A percentile compares a stretch with the other conserved stretches of the same genome.
These are phyloP conservation scores for Pheosia tremula DNA, from an alignment of 2,888 invertebrate species.

Conservation along the genomic window DNA sequence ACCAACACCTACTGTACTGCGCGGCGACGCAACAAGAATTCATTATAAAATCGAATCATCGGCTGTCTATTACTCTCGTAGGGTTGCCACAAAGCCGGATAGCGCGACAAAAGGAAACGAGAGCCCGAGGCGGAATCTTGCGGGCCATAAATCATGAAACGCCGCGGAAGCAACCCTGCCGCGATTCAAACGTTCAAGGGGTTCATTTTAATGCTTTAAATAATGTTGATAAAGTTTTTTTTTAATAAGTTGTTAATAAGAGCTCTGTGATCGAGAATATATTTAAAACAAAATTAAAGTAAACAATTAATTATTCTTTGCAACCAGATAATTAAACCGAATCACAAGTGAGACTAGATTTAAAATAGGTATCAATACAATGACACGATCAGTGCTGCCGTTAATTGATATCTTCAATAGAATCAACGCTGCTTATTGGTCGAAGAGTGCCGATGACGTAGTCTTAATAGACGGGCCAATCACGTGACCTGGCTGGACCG, in stretches of 20 bases:
- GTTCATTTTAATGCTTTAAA: constrained; percentile 58
- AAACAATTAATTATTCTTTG: too few relatives aligned
- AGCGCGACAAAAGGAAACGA: constrained; percentile 59
- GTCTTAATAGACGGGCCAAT: too few relatives aligned
- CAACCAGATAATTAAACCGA: too few relatives aligned
- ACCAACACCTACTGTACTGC: constrained; percentile 37
- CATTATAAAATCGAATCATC: constrained; percentile 55
- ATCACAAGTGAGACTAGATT: too few relatives aligned
- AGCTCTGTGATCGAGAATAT: too few relatives aligned
- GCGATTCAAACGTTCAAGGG: constrained; percentile 55
- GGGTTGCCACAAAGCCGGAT: constrained; percentile 61
- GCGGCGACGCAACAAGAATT: constrained; percentile 43
- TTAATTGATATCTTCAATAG: too few relatives aligned
- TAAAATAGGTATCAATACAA: too few relatives aligned
- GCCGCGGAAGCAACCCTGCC: constrained; percentile 64
- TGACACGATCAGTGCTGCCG: too few relatives aligned
- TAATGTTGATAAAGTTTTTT: constrained; percentile 42
- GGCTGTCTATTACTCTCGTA: constrained; percentile 51
- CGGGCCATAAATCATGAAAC: constrained; percentile 65
- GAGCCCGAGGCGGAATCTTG: constrained; percentile 62
- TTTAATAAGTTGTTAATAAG: constrained; percentile 15
- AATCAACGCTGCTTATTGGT: too few relatives aligned
- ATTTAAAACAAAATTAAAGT: too few relatives aligned
- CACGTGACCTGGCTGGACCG: too few relatives aligned
- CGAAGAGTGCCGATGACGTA: too few relatives aligned